These are phyloP conservation scores for Ptychodera flava DNA, from an alignment of 35 echinoderm and acorn worm species.

Conservation along the genomic window DNA sequence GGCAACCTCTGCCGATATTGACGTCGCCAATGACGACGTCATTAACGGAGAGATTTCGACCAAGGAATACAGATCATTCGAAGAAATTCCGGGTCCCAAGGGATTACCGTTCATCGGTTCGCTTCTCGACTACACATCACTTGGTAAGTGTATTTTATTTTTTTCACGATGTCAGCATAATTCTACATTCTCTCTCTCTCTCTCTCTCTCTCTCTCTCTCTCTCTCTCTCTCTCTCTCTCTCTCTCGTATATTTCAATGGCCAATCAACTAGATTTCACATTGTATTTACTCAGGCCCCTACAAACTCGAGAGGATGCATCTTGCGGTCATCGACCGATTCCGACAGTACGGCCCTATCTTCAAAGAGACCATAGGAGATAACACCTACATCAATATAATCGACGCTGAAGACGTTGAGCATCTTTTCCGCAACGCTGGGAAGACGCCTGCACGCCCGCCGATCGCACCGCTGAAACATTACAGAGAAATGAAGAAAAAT, in stretches of 20 bases:
- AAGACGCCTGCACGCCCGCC: conserved; percentile 51
- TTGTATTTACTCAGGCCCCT: conserved; percentile 61
- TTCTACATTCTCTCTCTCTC: neutral
- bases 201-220: neutral
- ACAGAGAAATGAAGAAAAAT: conserved; percentile 50
- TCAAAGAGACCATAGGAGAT: conserved; percentile 76
- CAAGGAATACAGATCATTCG: neutral
- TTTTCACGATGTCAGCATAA: neutral
- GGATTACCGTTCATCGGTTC: conserved; percentile 80
- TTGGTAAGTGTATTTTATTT: conserved; percentile 40
- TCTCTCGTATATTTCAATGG: too few species aligned
- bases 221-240: too few species aligned
- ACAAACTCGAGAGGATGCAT: conserved; percentile 75
- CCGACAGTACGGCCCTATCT: conserved; percentile 74
- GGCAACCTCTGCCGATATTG: neutral
- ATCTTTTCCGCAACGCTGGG: conserved; percentile 66
- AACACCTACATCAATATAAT: conserved; percentile 75
- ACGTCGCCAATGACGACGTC: neutral
- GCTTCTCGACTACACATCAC: conserved; percentile 72
- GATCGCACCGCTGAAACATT: conserved; percentile 71
- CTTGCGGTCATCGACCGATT: conserved; percentile 89
- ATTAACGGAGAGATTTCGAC: neutral
- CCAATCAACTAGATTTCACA: too few species aligned
- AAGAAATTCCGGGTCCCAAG: conserved; percentile 85
- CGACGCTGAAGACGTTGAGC: conserved; percentile 68